These are phyloP conservation scores for Thyatira batis DNA, from an alignment of 2,888 invertebrate genomes.

Conservation along the genomic window DNA sequence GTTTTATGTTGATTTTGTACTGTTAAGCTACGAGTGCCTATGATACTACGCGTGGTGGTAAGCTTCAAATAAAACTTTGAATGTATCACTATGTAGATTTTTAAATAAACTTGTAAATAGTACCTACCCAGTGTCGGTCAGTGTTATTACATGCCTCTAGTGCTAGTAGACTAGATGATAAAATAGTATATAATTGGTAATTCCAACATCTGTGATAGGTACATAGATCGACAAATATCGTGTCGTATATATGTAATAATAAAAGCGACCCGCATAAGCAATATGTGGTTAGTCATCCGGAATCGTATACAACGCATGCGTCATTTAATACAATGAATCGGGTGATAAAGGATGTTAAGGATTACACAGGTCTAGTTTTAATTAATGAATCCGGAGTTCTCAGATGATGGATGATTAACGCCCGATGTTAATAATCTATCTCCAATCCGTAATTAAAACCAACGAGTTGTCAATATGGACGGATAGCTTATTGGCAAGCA, in stretches of 20 bases:
- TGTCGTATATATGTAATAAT: background rate
- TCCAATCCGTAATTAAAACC: no score
- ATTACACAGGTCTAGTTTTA: background rate
- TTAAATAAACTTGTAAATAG: no score
- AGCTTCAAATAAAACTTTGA: no score
- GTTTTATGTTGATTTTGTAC: background rate
- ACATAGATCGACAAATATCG: background rate
- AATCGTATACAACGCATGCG: background rate
- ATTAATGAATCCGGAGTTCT: background rate
- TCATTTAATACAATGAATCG: background rate
- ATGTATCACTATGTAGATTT: no score
- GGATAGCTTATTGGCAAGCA: no score
- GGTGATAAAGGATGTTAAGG: background rate
- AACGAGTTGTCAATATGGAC: no score
- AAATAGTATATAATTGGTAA: background rate
- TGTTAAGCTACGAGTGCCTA: no score
- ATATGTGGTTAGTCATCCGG: background rate
- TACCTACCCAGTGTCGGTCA: no score
- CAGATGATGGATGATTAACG: background rate
- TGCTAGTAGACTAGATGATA: no score
- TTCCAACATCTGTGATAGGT: background rate
- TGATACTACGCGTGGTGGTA: no score
- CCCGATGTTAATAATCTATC: no score
- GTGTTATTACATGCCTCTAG: no score
- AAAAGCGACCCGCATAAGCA: background rate